phyloP scores from a whole-genome alignment of 2,797 vertebrate genomes.

The Margarornis squamiger region DNA sequence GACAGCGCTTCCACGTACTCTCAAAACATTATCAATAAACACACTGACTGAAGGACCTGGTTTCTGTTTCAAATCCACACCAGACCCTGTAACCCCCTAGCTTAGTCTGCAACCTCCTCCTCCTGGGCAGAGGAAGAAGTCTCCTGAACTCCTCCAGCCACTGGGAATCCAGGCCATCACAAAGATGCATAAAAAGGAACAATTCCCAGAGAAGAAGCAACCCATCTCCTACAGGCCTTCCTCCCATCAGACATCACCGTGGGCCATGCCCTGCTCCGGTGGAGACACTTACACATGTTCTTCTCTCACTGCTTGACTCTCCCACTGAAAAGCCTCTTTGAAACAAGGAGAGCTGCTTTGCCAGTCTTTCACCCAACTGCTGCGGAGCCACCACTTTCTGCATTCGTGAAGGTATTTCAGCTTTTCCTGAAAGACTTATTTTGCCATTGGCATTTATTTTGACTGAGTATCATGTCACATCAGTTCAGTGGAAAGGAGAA shows the following conservation, averaged over 20 bases:
- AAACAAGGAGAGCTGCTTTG: not conserved
- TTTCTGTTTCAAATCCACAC: not conserved
- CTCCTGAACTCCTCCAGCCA: not conserved
- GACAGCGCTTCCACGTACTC: not conserved
- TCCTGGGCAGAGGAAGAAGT: not conserved
- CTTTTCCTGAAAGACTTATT: not conserved
- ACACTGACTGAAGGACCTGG: not conserved
- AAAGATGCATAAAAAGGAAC: not conserved
- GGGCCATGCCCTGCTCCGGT: not conserved
- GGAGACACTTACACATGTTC: not conserved
- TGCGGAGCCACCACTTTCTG: rapidly evolving
- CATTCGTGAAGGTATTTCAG: not conserved
- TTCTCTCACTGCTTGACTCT: not conserved
- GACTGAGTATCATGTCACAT: not conserved
- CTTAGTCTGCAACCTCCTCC: not conserved
- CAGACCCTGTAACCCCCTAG: not conserved
- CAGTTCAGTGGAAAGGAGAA: not conserved
- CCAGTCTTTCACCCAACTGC: not conserved
- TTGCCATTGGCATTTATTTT: conserved; percentile 33
- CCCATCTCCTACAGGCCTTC: not conserved
- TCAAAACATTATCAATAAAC: not conserved
- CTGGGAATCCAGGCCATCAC: not conserved
- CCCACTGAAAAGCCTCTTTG: not conserved
- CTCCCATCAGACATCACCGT: not conserved
- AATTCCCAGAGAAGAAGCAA: not conserved